Evolutionary conservation across 2,888 invertebrate species (phyloP).

Genomic region (Eupithecia abbreviata): DNA sequence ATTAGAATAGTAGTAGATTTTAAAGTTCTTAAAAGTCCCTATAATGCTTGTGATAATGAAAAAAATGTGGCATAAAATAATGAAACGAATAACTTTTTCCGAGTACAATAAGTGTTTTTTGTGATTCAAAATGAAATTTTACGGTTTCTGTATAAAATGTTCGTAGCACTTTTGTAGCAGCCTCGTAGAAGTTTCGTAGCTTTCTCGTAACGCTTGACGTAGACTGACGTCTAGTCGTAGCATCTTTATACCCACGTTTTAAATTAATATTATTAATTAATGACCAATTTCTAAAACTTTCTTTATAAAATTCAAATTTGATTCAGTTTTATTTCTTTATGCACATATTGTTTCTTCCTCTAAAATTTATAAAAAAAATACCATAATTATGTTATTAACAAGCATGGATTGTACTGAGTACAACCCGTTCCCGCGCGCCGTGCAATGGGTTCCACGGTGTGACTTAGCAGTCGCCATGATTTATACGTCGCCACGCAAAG

Average conservation of each 20-base stretch:
- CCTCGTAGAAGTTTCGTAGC: no score
- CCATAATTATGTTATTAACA: not conserved
- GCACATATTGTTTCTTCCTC: not conserved
- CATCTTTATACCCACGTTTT: not conserved
- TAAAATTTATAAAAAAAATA: not conserved
- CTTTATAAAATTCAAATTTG: not conserved
- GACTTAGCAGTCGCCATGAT: slow-evolving; percentile 30
- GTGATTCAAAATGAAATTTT: not conserved
- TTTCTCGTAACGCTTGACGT: not conserved
- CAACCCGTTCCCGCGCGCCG: not conserved
- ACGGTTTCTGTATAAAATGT: not conserved
- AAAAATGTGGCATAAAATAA: not conserved
- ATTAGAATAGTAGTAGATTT: no score
- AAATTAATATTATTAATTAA: no score
- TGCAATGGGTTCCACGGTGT: not conserved
- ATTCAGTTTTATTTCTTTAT: not conserved
- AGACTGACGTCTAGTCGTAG: not conserved
- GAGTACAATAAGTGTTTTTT: not conserved
- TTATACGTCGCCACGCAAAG: slow-evolving; percentile 27
- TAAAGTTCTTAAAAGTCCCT: no score
- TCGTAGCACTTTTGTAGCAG: not conserved
- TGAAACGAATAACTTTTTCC: not conserved
- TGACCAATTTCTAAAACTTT: not conserved
- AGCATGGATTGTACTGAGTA: not conserved
- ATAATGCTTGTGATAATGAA: no score